These are phyloP conservation scores for Calliopsis andreniformis DNA, from an alignment of 1,140 invertebrate species.

Conservation along the genomic window DNA sequence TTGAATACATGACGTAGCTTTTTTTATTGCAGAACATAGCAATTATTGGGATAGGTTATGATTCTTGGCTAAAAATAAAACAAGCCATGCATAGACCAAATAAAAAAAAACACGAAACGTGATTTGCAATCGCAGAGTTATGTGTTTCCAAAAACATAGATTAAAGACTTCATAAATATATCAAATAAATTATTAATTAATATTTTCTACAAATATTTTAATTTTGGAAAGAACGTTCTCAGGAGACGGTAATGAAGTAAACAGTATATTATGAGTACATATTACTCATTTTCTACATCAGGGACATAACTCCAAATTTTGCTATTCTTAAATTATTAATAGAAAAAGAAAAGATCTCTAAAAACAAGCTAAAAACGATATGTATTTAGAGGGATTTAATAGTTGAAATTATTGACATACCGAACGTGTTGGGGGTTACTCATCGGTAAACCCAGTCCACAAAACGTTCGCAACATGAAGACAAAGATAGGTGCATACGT, in stretches of 20 bases:
- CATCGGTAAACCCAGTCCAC: not conserved
- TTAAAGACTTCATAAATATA: no score
- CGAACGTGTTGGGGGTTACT: not conserved
- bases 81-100: not conserved
- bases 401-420: constrained; percentile 3
- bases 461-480: constrained; percentile 3
- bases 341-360: no score
- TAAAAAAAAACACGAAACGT: not conserved
- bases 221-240: not conserved
- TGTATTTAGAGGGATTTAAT: not conserved
- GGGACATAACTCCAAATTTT: no score
- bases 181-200: constrained; percentile 7
- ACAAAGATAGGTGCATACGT: no score
- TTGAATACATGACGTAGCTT: not conserved
- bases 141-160: not conserved
- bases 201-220: not conserved
- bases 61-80: constrained; percentile 7
- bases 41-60: constrained; percentile 15
- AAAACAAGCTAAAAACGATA: not conserved
- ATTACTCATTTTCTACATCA: no score
- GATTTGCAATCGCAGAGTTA: not conserved
- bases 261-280: no score
- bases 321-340: no score
- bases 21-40: constrained; percentile 28
- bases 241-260: no score